These are phyloP conservation scores for Phoxinus dragarum DNA, from an alignment of 2,797 vertebrate species.

Conservation along the genomic window DNA sequence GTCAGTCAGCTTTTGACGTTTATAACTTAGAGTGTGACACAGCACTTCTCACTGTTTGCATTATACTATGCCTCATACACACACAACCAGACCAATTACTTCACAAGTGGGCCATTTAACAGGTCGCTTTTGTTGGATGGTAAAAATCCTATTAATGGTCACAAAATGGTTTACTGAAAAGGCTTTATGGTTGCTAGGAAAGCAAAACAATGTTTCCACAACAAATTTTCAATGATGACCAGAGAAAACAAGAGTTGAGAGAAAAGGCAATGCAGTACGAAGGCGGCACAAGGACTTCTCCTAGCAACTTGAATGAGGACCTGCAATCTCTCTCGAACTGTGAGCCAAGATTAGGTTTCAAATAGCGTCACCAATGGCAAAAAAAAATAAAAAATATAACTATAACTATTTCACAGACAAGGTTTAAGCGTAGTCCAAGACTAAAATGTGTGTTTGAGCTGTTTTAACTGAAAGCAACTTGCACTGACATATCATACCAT, in stretches of 20 bases:
- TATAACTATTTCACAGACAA: no score
- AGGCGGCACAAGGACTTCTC: not conserved
- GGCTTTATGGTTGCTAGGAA: not conserved
- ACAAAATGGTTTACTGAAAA: slow-evolving; percentile 18
- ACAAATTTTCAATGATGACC: not conserved
- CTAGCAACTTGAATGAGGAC: not conserved
- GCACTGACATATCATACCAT: no score
- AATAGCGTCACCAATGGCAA: not conserved
- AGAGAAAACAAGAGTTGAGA: not conserved
- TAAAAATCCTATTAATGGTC: slow-evolving; percentile 31
- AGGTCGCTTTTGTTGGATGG: slow-evolving; percentile 22
- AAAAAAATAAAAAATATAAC: not conserved
- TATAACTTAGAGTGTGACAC: not conserved
- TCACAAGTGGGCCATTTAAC: slow-evolving; percentile 20
- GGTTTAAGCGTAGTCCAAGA: no score
- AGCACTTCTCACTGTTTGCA: no score
- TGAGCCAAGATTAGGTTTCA: slow-evolving; percentile 4
- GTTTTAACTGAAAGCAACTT: no score
- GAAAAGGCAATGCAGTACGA: slow-evolving; percentile 4
- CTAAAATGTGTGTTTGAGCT: no score
- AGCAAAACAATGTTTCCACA: not conserved
- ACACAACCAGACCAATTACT: slow-evolving; percentile 1
- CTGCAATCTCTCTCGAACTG: slow-evolving; percentile 21
- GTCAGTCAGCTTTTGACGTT: not conserved
- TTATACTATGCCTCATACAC: not conserved